These are phyloP conservation scores for Eupithecia subumbrata DNA, from an alignment of 2,888 invertebrate species.

Conservation along the genomic window DNA sequence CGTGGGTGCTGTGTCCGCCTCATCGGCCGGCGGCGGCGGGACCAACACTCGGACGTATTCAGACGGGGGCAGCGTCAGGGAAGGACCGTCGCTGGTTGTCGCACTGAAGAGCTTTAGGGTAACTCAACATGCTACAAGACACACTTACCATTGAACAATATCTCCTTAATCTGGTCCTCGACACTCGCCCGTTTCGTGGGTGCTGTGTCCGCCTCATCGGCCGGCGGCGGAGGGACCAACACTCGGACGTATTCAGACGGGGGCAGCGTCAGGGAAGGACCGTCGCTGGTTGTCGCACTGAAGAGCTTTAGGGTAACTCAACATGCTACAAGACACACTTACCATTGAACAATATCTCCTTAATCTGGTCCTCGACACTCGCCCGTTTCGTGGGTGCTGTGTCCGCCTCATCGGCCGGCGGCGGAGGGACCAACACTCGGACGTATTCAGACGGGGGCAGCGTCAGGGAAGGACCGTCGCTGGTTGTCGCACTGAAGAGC, in stretches of 20 bases:
- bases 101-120: no score
- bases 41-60: no score
- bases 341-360: no score
- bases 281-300: no score
- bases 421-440: conserved; percentile 86
- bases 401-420: conserved; percentile 84
- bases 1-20: conserved; percentile 75
- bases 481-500: conserved; percentile 84
- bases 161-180: conserved; percentile 89
- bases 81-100: no score
- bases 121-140: no score
- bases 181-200: conserved; percentile 76
- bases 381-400: conserved; percentile 76
- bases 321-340: no score
- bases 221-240: conserved; percentile 86
- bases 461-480: conserved; percentile 81
- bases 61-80: no score
- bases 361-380: conserved; percentile 65
- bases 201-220: conserved; percentile 82
- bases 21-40: conserved; percentile 85
- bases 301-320: no score
- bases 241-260: conserved; percentile 87
- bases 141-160: conserved; percentile 89
- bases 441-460: conserved; percentile 87
- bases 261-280: no score